Evolutionary conservation across 2,888 invertebrate species (phyloP), one percentile per base, ranked within the genome.

Genomic region (Ennomos quercinarius): DNA sequence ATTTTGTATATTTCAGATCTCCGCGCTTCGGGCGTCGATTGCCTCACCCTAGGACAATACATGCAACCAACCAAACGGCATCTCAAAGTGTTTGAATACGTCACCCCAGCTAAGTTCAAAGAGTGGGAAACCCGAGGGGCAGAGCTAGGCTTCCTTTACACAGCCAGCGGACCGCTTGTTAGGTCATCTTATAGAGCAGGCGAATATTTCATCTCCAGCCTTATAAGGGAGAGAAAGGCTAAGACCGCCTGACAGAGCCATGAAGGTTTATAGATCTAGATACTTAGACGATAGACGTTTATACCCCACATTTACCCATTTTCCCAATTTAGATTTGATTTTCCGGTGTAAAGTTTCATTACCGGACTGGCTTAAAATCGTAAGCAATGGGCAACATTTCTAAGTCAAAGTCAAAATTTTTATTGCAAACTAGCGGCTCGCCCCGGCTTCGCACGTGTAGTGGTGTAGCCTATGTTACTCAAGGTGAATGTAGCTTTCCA

Each of bases 51-150:
- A 6, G 99, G 99, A 0, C 99, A 99, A 80, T 99, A 99, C 88
- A 99, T 99, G 99, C 99, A 99, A 84, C 99, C 99, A 0, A 99
- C 99, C 0, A 99, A 98, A 79, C 94, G 96, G 9, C 99, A 99
- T 85, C 93, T 99, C 34, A 98, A 97, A 91, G 97, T 99, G 0
- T 95, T 96, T 43, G 99, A 99, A 84, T 99, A 99, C 90, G 97
- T 99, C 0, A 99, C 98, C 0, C 99, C 99, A 0, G 97, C 96
- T 64, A 98, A 98, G 87, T 99, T 97, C 83, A 93, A 96, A 75
- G 91, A 95, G 54, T 99, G 98, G 98, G 96, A 98, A 84, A 86
- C 92, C 17, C 88, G 95, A 8, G 99, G 99, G 0, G 93, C 95
- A 54, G 93, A 96, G 70, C 86, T 99, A 66, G 99, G 99, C 10